A percentile compares a stretch with the other conserved stretches of the same genome.
phyloP scores from a whole-genome alignment of 2,888 invertebrate species.

The Chymomyza amoena region DNA sequence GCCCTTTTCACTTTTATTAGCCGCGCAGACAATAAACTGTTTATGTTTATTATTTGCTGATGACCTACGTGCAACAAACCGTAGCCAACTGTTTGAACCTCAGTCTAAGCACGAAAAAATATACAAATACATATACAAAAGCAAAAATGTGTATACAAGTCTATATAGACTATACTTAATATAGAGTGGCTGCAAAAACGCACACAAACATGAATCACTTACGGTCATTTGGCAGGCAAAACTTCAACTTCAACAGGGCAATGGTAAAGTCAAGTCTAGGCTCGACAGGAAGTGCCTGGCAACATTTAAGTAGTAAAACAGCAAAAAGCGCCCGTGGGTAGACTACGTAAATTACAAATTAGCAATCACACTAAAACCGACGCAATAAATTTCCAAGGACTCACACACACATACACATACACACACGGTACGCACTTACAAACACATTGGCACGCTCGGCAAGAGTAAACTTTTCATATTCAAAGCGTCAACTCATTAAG shows the following conservation, averaged over 20 bases:
- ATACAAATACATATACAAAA: slow-evolving; percentile 12
- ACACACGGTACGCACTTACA: slow-evolving; percentile 4
- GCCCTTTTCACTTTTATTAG: slow-evolving; percentile 65
- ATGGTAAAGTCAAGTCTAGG: slow-evolving; percentile 5
- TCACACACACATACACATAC: slow-evolving; percentile 6
- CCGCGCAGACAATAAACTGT: slow-evolving; percentile 70
- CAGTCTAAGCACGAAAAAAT: slow-evolving; percentile 8
- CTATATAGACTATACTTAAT: neutral
- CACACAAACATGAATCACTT: slow-evolving; percentile 63
- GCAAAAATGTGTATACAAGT: neutral
- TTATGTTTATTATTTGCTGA: slow-evolving; percentile 75
- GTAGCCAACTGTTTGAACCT: slow-evolving; percentile 3
- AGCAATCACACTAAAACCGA: slow-evolving; percentile 71
- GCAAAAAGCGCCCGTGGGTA: slow-evolving; percentile 53
- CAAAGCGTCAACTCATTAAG: slow-evolving; percentile 73
- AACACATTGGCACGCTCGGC: neutral
- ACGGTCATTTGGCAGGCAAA: slow-evolving; percentile 50
- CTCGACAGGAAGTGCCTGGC: slow-evolving; percentile 34
- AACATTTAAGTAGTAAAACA: slow-evolving; percentile 57
- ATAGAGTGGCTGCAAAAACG: slow-evolving; percentile 27
- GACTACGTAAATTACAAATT: slow-evolving; percentile 74
- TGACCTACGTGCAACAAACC: slow-evolving; percentile 71
- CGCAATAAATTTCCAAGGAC: slow-evolving; percentile 57
- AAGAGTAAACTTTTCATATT: slow-evolving; percentile 64
- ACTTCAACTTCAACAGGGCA: neutral